A percentile compares a stretch with the other conserved stretches of the same genome.
These are phyloP conservation scores for Stomorhina lunata DNA, from an alignment of 2,888 invertebrate species.

Conservation along the genomic window DNA sequence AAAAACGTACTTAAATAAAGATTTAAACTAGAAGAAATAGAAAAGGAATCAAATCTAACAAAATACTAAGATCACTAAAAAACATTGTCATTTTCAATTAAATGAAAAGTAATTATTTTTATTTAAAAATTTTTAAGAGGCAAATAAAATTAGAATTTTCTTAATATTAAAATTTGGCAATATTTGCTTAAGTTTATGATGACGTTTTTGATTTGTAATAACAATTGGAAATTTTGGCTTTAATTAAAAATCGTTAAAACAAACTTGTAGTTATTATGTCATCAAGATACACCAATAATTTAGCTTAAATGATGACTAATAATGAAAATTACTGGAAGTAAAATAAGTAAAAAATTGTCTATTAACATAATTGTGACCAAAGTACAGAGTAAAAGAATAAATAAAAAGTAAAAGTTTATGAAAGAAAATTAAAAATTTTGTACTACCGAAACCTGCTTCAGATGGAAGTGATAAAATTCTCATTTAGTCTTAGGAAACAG, in stretches of 20 bases:
- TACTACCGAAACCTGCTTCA: slow-evolving; percentile 13
- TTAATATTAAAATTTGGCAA: too few relatives aligned
- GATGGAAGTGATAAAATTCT: slow-evolving; percentile 53
- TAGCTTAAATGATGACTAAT: neutral
- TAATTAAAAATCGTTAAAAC: neutral
- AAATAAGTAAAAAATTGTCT: slow-evolving; percentile 26
- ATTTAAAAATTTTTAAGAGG: neutral
- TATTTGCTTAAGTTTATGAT: slow-evolving; percentile 17
- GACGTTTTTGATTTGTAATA: slow-evolving; percentile 36
- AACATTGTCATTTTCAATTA: slow-evolving; percentile 21
- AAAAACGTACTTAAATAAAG: neutral
- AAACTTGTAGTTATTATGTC: neutral
- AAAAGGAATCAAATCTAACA: neutral
- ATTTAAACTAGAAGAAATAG: neutral
- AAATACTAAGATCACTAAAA: neutral
- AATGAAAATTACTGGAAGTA: neutral
- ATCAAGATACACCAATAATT: neutral
- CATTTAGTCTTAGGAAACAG: slow-evolving; percentile 23
- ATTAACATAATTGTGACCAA: slow-evolving; percentile 15
- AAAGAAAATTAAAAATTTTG: neutral
- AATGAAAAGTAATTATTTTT: slow-evolving; percentile 3
- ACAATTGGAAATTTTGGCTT: slow-evolving; percentile 25
- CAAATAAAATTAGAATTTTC: too few relatives aligned
- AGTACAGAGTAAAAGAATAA: neutral
- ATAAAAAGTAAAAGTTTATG: slow-evolving; percentile 41